A percentile compares a stretch with the other conserved stretches of the same genome.
phyloP scores from a whole-genome alignment of 1,140 invertebrate genomes.

The Carcinoscorpius rotundicauda region DNA sequence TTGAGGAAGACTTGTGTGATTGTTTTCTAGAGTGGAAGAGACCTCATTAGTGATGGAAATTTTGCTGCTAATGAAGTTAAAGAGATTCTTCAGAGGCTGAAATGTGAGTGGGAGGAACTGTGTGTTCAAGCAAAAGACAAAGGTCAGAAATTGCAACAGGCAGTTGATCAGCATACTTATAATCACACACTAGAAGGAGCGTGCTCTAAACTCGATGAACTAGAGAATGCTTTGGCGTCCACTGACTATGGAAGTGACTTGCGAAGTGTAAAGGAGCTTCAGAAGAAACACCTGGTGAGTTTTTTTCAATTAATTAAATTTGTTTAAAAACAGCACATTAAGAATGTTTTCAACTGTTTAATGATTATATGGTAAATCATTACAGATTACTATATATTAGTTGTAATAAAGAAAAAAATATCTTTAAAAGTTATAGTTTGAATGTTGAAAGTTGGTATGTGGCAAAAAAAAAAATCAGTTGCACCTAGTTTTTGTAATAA shows the following conservation, averaged over 20 bases:
- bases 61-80: constrained; percentile 50
- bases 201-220: constrained; percentile 53
- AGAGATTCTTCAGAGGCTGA: constrained; percentile 46
- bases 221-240: constrained; percentile 49
- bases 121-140: constrained; percentile 63
- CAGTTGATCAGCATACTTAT: constrained; percentile 60
- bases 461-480: too few relatives aligned
- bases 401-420: too few relatives aligned
- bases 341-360: too few relatives aligned
- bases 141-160: constrained; percentile 64
- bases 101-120: constrained; percentile 57
- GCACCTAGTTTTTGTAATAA: too few relatives aligned
- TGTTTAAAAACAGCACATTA: too few relatives aligned
- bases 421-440: too few relatives aligned
- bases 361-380: too few relatives aligned
- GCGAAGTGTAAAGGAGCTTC: constrained; percentile 70
- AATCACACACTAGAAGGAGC: constrained; percentile 57
- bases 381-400: too few relatives aligned
- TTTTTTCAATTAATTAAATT: too few relatives aligned
- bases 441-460: too few relatives aligned
- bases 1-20: constrained; percentile 41
- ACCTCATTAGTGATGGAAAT: constrained; percentile 43
- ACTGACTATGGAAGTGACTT: constrained; percentile 71
- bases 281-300: constrained; percentile 63
- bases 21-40: constrained; percentile 54